Evolutionary conservation across 2,113 vertebrate species (phyloP).

Genomic region (Eretmodus cyanostictus): DNA sequence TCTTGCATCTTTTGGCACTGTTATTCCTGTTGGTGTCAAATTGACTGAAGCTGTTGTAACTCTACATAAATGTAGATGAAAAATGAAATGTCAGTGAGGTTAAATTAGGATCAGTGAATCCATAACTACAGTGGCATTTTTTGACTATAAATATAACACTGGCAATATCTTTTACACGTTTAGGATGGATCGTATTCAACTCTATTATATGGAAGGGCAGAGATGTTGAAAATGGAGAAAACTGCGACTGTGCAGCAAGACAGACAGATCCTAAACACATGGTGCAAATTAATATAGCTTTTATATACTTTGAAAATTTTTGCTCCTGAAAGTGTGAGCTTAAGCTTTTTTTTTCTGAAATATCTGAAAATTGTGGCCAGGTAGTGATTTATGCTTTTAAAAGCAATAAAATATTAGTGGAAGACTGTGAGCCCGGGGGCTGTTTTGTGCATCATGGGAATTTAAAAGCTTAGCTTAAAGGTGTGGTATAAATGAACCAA

Average conservation of each 20-base stretch:
- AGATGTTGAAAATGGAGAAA: background rate
- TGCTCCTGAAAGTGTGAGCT: background rate
- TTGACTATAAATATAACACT: background rate
- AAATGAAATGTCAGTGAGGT: background rate
- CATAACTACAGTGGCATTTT: background rate
- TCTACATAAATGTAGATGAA: background rate
- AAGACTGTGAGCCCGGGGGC: background rate
- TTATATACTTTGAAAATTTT: too few species aligned
- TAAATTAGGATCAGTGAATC: background rate
- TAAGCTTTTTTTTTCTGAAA: background rate
- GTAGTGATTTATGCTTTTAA: background rate
- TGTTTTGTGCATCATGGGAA: background rate
- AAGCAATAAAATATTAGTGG: background rate
- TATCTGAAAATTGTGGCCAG: background rate
- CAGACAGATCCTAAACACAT: background rate
- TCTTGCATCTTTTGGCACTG: background rate
- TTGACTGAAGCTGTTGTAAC: background rate
- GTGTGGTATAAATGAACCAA: background rate
- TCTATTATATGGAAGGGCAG: background rate
- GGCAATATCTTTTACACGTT: background rate
- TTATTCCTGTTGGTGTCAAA: conserved; percentile 13
- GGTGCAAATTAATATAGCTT: background rate
- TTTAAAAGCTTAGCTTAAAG: background rate
- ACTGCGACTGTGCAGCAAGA: background rate
- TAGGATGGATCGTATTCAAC: background rate